Base-by-base conservation (phyloP, 2,113 vertebrate genomes). In the Oreochromis niloticus region DNA sequence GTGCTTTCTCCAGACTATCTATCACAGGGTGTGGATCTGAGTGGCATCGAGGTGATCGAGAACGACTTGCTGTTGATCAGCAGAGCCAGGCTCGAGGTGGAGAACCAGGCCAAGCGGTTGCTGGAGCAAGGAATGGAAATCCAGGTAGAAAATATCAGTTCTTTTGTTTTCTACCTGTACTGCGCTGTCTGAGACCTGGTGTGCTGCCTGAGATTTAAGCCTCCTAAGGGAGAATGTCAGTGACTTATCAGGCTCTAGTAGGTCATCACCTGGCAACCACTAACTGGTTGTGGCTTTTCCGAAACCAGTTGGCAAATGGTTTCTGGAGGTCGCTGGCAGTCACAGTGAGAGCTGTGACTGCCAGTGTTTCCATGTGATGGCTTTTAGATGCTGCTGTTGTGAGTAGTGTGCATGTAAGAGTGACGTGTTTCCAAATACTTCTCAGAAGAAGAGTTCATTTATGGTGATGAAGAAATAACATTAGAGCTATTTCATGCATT, bases 71-170 rank as follows among this genome's bases (percentile, higher is more conserved):
- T 99, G 92, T 98, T 99, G 92, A 98, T 99, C 95, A 97, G 97
- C 94, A 97, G 98, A 97, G 98, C 98, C 81, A 97, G 98, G 61
- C 97, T 99, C 87, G 99, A 99, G 94, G 98, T 99, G 85, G 98
- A 99, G 95, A 99, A 98, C 95, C 99, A 99, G 93, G 98, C 98
- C 89, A 99, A 99, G 91, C 97, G 98, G 30, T 94, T 99, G 73
- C 93, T 99, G 87, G 98, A 99, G 84, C 98, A 99, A 91, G 98
- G 99, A 91, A 97, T 99, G 92, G 98, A 99, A 91, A 98, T 98
- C 83, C 98, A 99, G 98, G 99, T 99, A 97, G 32, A 19, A 22
- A 7, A 54, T 17, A 0, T 66, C 7, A 4, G 0, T 68, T 43
- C 8, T 24, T 73, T 73, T 30, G 9, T 75, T 46, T 73, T 75